Percentiles rank a stretch among this genome's conserved stretches.
Evolutionary conservation across 2,113 vertebrate genomes (phyloP).

Genomic region (Laticauda laticaudata): DNA sequence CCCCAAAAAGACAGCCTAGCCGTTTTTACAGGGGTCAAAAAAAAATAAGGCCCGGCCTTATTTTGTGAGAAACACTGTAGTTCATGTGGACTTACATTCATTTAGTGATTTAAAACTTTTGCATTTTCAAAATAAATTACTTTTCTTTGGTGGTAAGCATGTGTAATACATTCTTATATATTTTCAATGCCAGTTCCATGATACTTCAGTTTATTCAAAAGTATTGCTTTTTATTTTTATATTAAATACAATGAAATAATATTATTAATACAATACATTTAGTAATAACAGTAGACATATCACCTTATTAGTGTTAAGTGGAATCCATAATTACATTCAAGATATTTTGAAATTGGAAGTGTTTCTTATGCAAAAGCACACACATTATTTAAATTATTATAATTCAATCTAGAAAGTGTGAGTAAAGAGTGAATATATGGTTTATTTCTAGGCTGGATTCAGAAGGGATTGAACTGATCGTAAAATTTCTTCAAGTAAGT

Average conservation of each 20-base stretch:
- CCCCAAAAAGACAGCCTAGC: too few species aligned
- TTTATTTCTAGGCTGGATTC: slow-evolving; percentile 84
- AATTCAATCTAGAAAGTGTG: slow-evolving; percentile 16
- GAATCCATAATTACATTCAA: neutral
- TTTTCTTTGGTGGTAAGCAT: neutral
- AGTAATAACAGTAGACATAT: neutral
- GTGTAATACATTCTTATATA: neutral
- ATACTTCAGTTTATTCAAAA: neutral
- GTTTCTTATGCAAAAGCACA: neutral
- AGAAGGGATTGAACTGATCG: slow-evolving; percentile 95
- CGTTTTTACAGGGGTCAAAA: too few species aligned
- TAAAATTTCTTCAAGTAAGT: slow-evolving; percentile 92
- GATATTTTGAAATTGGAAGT: neutral
- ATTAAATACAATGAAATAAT: neutral
- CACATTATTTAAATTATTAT: slow-evolving; percentile 3
- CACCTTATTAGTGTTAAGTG: neutral
- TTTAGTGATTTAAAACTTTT: neutral
- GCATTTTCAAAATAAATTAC: neutral
- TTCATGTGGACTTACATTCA: neutral
- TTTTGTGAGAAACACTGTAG: neutral
- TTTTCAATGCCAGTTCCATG: neutral
- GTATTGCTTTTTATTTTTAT: neutral
- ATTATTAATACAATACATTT: neutral
- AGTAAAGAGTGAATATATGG: slow-evolving; percentile 5
- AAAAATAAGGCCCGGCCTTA: too few species aligned